phyloP scores from a whole-genome alignment of 2,888 invertebrate species.

The Sclerodermus sp. region DNA sequence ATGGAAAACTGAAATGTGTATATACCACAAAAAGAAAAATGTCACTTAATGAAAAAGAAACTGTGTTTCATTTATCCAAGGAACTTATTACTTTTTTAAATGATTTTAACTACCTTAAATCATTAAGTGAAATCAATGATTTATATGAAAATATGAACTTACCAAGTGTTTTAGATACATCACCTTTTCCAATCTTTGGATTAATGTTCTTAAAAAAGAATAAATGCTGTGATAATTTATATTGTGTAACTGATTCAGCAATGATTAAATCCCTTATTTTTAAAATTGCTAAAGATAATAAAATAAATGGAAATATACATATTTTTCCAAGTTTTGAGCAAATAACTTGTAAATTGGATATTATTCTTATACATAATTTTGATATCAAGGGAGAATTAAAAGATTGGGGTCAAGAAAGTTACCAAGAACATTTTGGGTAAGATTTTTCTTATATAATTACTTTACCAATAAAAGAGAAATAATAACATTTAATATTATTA shows the following conservation, averaged over 20 bases:
- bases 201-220: conserved; percentile 62
- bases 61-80: conserved; percentile 54
- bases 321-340: conserved; percentile 54
- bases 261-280: conserved; percentile 58
- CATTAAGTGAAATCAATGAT: conserved; percentile 54
- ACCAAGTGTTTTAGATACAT: conserved; percentile 62
- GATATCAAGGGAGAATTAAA: conserved; percentile 64
- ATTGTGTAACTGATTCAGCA: conserved; percentile 56
- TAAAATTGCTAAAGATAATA: conserved; percentile 57
- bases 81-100: conserved; percentile 39
- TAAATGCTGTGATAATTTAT: conserved; percentile 51
- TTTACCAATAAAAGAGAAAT: neutral
- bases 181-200: conserved; percentile 68
- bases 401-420: conserved; percentile 35
- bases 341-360: conserved; percentile 56
- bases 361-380: conserved; percentile 62
- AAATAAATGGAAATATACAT: conserved; percentile 54
- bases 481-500: conserved; percentile 8
- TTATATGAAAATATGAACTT: conserved; percentile 41
- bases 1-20: conserved; percentile 38
- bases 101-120: conserved; percentile 59
- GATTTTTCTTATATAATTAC: neutral
- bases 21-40: conserved; percentile 48
- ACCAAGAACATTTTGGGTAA: conserved; percentile 34
- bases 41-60: conserved; percentile 35